These are phyloP conservation scores for Pantala flavescens DNA, from an alignment of 1,140 invertebrate genomes.

Conservation along the genomic window DNA sequence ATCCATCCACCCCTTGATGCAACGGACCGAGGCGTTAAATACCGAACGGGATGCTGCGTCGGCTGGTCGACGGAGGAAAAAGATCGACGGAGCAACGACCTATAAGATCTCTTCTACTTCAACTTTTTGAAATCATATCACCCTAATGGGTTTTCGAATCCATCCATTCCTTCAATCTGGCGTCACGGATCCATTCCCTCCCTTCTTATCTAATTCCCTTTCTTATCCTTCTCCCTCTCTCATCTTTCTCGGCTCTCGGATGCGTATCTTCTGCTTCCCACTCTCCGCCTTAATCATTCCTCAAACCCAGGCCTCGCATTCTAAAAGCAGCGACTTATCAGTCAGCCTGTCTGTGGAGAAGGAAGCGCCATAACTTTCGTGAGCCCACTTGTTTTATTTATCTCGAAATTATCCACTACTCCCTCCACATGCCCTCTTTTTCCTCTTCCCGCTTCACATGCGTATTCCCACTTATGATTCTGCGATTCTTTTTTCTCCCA, in stretches of 20 bases:
- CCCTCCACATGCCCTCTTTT: background rate
- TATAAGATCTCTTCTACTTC: background rate
- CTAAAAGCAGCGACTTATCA: conserved; percentile 9
- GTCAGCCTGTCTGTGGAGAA: background rate
- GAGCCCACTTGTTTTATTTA: conserved; percentile 9
- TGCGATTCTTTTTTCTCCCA: too few species aligned
- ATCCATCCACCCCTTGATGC: too few species aligned
- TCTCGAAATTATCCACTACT: conserved; percentile 3
- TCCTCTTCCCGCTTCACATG: background rate
- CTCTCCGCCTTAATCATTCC: background rate
- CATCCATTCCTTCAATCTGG: conserved; percentile 1
- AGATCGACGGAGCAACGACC: background rate
- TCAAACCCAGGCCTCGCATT: background rate
- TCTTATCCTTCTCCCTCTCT: background rate
- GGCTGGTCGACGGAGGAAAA: background rate
- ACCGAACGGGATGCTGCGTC: background rate
- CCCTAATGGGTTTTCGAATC: conserved; percentile 4
- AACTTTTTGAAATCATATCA: background rate
- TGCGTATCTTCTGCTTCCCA: background rate
- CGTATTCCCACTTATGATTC: background rate
- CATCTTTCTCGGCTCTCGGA: background rate
- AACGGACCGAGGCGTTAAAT: too few species aligned
- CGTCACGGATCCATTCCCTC: background rate
- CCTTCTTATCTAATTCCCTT: background rate
- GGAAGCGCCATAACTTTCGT: conserved; percentile 7